Conservation (phyloP, 2,888 invertebrate genomes). For the Palloptera scutellata region DNA sequence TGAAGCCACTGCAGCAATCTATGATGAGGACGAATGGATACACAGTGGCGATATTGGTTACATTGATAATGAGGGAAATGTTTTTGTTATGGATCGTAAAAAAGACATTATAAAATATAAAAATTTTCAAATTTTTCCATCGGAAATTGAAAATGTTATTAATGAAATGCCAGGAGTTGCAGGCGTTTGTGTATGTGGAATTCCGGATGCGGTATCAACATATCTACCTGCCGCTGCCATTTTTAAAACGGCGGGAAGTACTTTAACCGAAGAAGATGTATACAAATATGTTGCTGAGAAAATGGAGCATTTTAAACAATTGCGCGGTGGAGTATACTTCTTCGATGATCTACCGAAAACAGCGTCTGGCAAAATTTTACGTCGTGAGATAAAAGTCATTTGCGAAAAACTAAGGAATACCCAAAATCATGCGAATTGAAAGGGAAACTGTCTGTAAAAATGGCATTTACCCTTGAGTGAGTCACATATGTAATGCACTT, state of each 20-base stretch:
- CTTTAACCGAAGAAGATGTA: conserved; percentile 36
- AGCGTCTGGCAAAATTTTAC: conserved; percentile 39
- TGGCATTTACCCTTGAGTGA: too few species aligned
- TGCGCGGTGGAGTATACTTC: conserved; percentile 47
- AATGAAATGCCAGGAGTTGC: conserved; percentile 47
- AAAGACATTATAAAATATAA: conserved; percentile 59
- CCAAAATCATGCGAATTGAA: too few species aligned
- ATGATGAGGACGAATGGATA: conserved; percentile 55
- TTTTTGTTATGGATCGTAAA: conserved; percentile 55
- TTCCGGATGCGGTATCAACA: conserved; percentile 47
- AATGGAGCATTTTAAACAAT: conserved; percentile 44
- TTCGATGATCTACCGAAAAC: conserved; percentile 42
- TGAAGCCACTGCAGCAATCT: conserved; percentile 46
- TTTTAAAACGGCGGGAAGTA: conserved; percentile 39
- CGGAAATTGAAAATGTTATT: conserved; percentile 55
- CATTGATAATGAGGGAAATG: conserved; percentile 54
- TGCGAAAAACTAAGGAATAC: conserved; percentile 17
- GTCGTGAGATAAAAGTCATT: conserved; percentile 38
- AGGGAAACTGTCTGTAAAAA: too few species aligned
- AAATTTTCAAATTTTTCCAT: conserved; percentile 53
- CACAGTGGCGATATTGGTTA: conserved; percentile 60
- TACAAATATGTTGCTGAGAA: conserved; percentile 41
- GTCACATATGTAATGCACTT: too few species aligned
- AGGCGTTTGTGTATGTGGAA: conserved; percentile 55
- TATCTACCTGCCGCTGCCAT: conserved; percentile 55